phyloP scores from a whole-genome alignment of 1,140 invertebrate species.

The Portunus trituberculatus region DNA sequence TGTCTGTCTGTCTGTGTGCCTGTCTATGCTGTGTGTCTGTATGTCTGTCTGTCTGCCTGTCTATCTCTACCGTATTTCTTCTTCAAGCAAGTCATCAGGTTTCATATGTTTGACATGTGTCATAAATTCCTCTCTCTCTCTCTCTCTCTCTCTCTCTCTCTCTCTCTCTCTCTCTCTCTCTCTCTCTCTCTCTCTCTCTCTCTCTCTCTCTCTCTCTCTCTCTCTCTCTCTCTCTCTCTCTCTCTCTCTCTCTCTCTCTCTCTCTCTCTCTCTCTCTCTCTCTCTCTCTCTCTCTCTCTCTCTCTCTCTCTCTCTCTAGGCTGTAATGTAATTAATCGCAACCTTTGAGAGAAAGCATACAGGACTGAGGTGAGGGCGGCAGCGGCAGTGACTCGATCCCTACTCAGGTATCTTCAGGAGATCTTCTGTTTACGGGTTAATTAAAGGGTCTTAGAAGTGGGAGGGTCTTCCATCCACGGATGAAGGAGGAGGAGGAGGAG shows the following conservation, averaged over 20 bases:
- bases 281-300: conserved; percentile 20
- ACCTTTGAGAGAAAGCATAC: conserved; percentile 2
- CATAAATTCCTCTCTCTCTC: neutral
- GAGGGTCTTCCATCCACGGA: neutral
- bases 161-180: conserved; percentile 20
- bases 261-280: conserved; percentile 10
- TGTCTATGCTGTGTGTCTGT: too few relatives aligned
- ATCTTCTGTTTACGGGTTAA: neutral
- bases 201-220: conserved; percentile 3
- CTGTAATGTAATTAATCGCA: conserved; percentile 26
- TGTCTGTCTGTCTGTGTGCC: too few relatives aligned
- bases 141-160: neutral
- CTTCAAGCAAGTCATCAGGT: too few relatives aligned
- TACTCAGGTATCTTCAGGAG: conserved; percentile 2
- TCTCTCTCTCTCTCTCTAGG: neutral
- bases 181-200: conserved; percentile 20
- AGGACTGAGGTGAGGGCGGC: neutral
- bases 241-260: neutral
- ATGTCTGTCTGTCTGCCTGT: too few relatives aligned
- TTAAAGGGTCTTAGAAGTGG: conserved; percentile 1
- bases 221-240: neutral
- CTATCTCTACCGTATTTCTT: too few relatives aligned
- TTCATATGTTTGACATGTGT: too few relatives aligned
- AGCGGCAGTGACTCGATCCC: neutral
- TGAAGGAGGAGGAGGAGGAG: neutral